phyloP scores from a whole-genome alignment of 2,113 vertebrate genomes.

The Leptocoma aspasia region DNA sequence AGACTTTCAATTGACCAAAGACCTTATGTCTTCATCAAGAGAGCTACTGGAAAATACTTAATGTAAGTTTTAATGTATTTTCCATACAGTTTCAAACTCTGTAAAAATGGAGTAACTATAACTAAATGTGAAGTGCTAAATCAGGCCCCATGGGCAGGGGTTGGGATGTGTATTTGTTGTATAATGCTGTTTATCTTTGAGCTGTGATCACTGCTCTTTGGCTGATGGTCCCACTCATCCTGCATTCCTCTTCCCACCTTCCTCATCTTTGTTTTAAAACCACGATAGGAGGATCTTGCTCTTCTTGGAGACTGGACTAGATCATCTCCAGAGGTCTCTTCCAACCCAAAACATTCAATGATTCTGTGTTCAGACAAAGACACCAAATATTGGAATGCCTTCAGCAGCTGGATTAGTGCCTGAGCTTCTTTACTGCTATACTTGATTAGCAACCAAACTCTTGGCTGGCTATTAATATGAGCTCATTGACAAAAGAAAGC shows the following conservation, averaged over 20 bases:
- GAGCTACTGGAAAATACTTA: not conserved
- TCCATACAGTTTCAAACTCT: not conserved
- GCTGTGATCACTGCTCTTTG: not conserved
- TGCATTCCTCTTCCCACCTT: not conserved
- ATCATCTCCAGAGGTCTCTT: not conserved
- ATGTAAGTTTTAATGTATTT: not conserved
- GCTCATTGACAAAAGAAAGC: not conserved
- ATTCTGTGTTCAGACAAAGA: not conserved
- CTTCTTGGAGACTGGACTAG: not conserved
- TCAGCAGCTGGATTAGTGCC: not conserved
- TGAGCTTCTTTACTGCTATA: not conserved
- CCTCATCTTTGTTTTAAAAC: not conserved
- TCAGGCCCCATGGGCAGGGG: not conserved
- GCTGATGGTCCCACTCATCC: not conserved
- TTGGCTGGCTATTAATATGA: constrained; percentile 15
- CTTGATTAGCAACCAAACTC: not conserved
- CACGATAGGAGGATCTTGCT: not conserved
- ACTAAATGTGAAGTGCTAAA: not conserved
- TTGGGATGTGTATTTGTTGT: not conserved
- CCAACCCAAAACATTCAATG: not conserved
- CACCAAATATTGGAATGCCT: not conserved
- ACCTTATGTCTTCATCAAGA: not conserved
- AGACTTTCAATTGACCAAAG: not conserved
- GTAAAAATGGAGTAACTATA: not conserved
- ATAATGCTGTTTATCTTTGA: not conserved